phyloP scores from a whole-genome alignment of 2,797 vertebrate genomes.

The Tapera naevia region DNA sequence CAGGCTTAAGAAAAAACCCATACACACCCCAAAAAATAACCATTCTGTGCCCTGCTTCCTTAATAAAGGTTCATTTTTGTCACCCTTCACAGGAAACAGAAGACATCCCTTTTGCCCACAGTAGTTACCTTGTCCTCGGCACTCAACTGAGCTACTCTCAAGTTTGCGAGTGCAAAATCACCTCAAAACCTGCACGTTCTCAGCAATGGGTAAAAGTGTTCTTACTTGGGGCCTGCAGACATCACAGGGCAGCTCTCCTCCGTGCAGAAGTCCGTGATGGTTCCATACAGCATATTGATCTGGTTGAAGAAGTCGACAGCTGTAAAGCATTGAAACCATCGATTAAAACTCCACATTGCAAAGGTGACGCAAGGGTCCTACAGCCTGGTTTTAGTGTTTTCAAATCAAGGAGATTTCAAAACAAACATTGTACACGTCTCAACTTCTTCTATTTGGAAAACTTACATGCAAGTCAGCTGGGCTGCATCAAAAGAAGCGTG shows the following conservation, averaged over 20 bases:
- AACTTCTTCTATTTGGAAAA: neutral
- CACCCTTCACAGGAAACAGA: neutral
- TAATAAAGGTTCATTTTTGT: neutral
- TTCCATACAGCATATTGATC: constrained; percentile 99
- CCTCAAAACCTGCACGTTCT: neutral
- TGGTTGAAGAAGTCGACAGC: constrained; percentile 99
- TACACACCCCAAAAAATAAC: neutral
- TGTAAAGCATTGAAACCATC: constrained; percentile 62
- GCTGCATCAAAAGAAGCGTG: no score
- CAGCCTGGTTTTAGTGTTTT: neutral
- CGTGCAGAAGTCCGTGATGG: constrained; percentile 96
- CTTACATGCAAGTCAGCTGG: no score
- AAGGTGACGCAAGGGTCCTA: neutral
- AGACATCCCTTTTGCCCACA: neutral
- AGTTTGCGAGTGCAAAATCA: neutral
- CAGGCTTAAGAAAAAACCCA: neutral
- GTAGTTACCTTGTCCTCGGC: neutral
- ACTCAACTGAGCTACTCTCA: neutral
- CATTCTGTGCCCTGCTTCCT: neutral
- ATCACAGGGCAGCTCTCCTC: constrained; percentile 95
- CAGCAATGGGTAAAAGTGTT: neutral
- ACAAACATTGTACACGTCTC: neutral
- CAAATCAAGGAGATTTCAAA: neutral
- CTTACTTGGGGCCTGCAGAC: constrained; percentile 98
- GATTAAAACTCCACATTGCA: neutral